These are phyloP conservation scores for Emydura subglobosa DNA, from an alignment of 2,113 vertebrate genomes.

Conservation along the genomic window DNA sequence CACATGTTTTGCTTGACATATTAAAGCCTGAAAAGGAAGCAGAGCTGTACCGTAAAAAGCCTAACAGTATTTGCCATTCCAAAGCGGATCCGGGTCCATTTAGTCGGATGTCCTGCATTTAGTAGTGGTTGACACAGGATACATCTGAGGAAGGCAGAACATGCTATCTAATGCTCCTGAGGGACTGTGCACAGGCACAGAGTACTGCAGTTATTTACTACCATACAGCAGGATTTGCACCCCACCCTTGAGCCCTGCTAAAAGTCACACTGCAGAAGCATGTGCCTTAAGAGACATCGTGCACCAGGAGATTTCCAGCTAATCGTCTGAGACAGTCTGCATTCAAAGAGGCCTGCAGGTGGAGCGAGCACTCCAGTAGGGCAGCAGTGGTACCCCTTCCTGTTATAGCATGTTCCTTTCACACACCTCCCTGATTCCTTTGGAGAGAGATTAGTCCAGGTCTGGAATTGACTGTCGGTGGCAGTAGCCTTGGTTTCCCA, in stretches of 20 bases:
- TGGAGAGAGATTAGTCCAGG: no score
- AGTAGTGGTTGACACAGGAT: no score
- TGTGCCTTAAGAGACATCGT: not conserved
- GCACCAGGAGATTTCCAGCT: not conserved
- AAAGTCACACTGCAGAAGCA: rapidly evolving
- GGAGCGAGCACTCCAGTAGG: not conserved
- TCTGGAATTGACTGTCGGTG: not conserved
- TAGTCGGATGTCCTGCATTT: not conserved
- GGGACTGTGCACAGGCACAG: not conserved
- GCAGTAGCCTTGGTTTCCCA: not conserved
- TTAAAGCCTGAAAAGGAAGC: not conserved
- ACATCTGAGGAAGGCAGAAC: not conserved
- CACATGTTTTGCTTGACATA: not conserved
- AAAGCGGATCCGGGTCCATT: not conserved
- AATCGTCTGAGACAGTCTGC: not conserved
- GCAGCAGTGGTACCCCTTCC: not conserved
- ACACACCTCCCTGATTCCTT: not conserved
- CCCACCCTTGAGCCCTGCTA: rapidly evolving
- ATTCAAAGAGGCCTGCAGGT: not conserved
- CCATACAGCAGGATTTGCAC: not conserved
- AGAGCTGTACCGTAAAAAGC: not conserved
- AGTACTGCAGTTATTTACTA: not conserved
- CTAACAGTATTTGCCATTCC: not conserved
- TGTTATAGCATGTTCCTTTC: not conserved
- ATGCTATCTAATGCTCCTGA: not conserved